Evolutionary conservation across 2,888 invertebrate species (phyloP), one percentile per base, ranked within the genome.

Genomic region (Linnaemya vulpina): DNA sequence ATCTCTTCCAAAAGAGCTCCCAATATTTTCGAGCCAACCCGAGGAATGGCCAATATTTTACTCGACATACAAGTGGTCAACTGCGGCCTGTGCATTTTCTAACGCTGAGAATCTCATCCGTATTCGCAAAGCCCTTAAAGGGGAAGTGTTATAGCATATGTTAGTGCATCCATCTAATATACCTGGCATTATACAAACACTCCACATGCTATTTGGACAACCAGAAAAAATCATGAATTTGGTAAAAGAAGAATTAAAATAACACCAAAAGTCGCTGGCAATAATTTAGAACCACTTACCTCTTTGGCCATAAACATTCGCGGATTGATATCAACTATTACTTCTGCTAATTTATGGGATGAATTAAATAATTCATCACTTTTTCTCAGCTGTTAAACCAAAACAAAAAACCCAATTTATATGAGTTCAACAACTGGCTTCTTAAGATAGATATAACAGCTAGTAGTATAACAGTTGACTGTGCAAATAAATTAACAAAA

Each of bases 291-390:
- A 7, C 10, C 55, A 55, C 25, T 40, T 8, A 40, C 38, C 15
- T 22, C 55, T 11, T 30, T 58, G 13, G 55, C 55, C 15, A 30
- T 58, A 38, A 62, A 62, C 20, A 40, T 62, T 20, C 38, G 35
- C 10, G 35, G 62, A 7, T 5, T 70, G 8, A 10, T 70, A 17
- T 38, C 55, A 11, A 70, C 70, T 10, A 70, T 55, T 43, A 25
- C 3, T 4, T 15, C 70, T 5, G 22, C 25, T 25, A 70, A 70
- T 55, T 55, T 70, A 25, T 11, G 1, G 15, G 55, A 70, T 55
- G 55, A 70, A 55, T 25, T 70, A 15, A 70, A 70, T 70, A 70
- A 70, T 25, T 55, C 70, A 40, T 70, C 55, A 55, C 70, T 55
- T 55, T 43, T 70, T n/a, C 35, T 13, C 35, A 51, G 20, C 35